These are phyloP conservation scores for Dicrostonyx torquatus DNA, from an alignment of 2,797 vertebrate species.

Conservation along the genomic window DNA sequence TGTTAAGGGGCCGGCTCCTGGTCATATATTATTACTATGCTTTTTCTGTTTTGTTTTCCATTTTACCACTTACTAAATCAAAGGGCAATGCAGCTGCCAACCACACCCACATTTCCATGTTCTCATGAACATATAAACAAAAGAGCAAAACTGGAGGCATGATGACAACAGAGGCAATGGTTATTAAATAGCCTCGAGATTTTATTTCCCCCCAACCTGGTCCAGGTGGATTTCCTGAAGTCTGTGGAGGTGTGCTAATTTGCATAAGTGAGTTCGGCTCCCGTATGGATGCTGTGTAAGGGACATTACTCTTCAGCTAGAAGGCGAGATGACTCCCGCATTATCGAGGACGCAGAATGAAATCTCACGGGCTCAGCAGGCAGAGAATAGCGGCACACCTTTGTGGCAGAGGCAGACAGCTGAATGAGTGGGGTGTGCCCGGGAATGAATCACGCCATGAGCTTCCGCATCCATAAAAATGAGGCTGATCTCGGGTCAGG, in stretches of 20 bases:
- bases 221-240: constrained; percentile 49
- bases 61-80: constrained; percentile 21
- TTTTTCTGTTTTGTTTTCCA: not conserved
- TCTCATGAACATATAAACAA: constrained; percentile 41
- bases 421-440: constrained; percentile 75
- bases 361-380: constrained; percentile 62
- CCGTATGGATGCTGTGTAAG: not conserved
- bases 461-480: constrained; percentile 81
- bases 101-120: not conserved
- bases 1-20: not conserved
- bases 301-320: constrained; percentile 55
- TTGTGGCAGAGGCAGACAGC: constrained; percentile 68
- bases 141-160: constrained; percentile 8
- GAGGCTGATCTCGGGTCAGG: constrained; percentile 77
- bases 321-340: constrained; percentile 38
- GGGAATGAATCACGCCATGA: constrained; percentile 79
- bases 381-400: constrained; percentile 66
- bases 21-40: not conserved
- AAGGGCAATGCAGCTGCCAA: constrained; percentile 9
- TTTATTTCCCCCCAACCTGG: constrained; percentile 50
- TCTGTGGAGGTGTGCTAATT: constrained; percentile 52
- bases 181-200: constrained; percentile 36
- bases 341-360: constrained; percentile 65
- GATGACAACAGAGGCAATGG: constrained; percentile 43
- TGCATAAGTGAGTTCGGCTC: constrained; percentile 52